These are phyloP conservation scores for Venustaconcha ellipsiformis DNA, from an alignment of 1,140 invertebrate species.

Conservation along the genomic window DNA sequence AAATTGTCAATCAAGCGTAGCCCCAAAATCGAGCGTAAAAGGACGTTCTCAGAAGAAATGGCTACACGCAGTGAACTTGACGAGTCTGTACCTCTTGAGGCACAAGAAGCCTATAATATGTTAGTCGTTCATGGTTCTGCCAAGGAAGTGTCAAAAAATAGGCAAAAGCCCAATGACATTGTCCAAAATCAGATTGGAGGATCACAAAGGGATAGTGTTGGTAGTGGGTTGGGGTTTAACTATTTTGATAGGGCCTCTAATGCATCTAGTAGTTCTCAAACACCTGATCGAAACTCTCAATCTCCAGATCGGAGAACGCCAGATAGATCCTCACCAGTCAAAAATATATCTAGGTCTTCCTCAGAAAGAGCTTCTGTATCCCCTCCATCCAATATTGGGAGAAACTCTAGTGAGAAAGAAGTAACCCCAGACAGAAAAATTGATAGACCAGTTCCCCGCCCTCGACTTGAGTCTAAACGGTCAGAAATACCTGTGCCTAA, in stretches of 20 bases:
- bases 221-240: conserved; percentile 19
- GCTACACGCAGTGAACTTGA: conserved; percentile 49
- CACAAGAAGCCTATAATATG: conserved; percentile 91
- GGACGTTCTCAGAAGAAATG: conserved; percentile 71
- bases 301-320: conserved; percentile 10
- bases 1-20: conserved; percentile 74
- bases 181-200: neutral
- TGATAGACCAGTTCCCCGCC: conserved; percentile 26
- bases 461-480: conserved; percentile 30
- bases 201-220: conserved; percentile 18
- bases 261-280: conserved; percentile 24
- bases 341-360: conserved; percentile 19
- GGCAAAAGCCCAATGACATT: neutral
- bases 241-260: conserved; percentile 22
- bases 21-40: conserved; percentile 59
- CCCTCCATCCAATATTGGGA: conserved; percentile 10
- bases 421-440: neutral
- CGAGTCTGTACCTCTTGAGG: conserved; percentile 66
- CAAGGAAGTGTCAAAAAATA: conserved; percentile 32
- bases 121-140: conserved; percentile 81
- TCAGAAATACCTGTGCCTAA: conserved; percentile 55
- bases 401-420: conserved; percentile 1
- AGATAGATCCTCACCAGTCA: conserved; percentile 18
- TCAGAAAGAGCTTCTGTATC: conserved; percentile 30
- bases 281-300: conserved; percentile 21